Evolutionary conservation across 2,888 invertebrate genomes (phyloP).

Genomic region (Lottia gigantea): DNA sequence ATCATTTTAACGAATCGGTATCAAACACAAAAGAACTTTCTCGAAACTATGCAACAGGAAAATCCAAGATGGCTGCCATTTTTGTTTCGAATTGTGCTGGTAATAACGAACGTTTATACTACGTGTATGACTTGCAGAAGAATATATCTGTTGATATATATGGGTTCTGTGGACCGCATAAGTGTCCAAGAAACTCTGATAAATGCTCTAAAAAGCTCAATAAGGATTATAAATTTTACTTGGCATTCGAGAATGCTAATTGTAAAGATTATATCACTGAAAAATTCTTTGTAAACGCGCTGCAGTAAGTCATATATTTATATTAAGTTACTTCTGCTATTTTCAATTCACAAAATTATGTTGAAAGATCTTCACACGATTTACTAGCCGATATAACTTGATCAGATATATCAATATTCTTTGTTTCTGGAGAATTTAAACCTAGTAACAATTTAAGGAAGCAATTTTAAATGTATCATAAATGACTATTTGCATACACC

Average conservation of each 20-base stretch:
- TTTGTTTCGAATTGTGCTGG: slow-evolving; percentile 97
- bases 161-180: slow-evolving; percentile 56
- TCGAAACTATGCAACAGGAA: slow-evolving; percentile 76
- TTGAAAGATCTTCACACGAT: too few species aligned
- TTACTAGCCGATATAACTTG: too few species aligned
- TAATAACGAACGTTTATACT: slow-evolving; percentile 86
- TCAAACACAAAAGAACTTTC: slow-evolving; percentile 71
- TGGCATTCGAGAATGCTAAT: slow-evolving; percentile 96
- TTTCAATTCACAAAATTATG: too few species aligned
- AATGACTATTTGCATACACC: too few species aligned
- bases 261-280: slow-evolving; percentile 96
- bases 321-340: too few species aligned
- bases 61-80: slow-evolving; percentile 94
- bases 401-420: too few species aligned
- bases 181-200: slow-evolving; percentile 74
- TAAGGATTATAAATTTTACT: slow-evolving; percentile 93
- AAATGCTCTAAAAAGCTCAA: slow-evolving; percentile 89
- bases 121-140: slow-evolving; percentile 84
- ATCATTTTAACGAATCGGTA: slow-evolving; percentile 77
- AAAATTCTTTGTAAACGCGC: slow-evolving; percentile 94
- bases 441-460: too few species aligned
- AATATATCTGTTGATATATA: slow-evolving; percentile 75
- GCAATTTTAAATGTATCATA: too few species aligned
- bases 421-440: too few species aligned
- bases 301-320: slow-evolving; percentile 75